Percentiles rank a stretch among this genome's conserved stretches.
Conservation (phyloP, 2,797 vertebrate species). For the Meda fulgida region DNA sequence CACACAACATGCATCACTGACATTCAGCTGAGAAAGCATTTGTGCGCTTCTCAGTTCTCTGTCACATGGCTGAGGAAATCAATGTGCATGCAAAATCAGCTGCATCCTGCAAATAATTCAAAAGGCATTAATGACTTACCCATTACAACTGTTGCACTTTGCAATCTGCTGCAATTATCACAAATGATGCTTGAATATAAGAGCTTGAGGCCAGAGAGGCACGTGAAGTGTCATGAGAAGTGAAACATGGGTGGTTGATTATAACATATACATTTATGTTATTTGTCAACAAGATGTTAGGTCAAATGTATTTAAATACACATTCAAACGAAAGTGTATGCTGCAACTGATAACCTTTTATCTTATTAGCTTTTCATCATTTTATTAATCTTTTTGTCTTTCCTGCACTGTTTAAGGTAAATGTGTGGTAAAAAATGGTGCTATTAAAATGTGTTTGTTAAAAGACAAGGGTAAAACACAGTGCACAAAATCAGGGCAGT, state of each 20-base stretch:
- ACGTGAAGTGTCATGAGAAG: background rate
- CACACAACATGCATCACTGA: background rate
- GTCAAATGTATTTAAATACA: background rate
- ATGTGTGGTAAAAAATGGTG: background rate
- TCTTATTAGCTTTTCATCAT: background rate
- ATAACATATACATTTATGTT: background rate
- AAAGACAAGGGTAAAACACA: background rate
- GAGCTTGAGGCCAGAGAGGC: background rate
- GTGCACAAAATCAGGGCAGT: background rate
- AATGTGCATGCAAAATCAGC: background rate
- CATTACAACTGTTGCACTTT: slow-evolving; percentile 6
- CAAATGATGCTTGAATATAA: background rate
- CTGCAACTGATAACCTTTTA: background rate
- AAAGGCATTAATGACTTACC: background rate
- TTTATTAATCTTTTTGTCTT: background rate
- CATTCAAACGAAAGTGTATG: background rate
- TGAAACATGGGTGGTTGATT: background rate
- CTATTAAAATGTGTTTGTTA: background rate
- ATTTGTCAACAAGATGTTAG: background rate
- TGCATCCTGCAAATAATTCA: background rate
- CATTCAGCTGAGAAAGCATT: slow-evolving; percentile 2
- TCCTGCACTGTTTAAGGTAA: background rate
- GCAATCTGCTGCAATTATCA: background rate
- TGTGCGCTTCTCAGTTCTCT: background rate
- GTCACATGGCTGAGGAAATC: background rate